Conservation (phyloP, 1,140 invertebrate species). For the Orussus abietinus region DNA sequence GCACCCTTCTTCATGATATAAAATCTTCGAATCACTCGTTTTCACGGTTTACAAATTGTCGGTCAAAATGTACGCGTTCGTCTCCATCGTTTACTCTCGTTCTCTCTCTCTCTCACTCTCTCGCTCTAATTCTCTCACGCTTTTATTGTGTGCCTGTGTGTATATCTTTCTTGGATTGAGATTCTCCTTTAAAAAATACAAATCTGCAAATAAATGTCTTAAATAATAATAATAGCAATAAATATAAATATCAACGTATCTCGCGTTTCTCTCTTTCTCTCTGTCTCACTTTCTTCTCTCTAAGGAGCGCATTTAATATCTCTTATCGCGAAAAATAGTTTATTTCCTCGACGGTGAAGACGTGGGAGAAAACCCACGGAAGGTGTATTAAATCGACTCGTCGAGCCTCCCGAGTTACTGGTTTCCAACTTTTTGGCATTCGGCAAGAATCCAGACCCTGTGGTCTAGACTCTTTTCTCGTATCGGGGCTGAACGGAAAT, state of each 20-base stretch:
- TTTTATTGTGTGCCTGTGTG: slow-evolving; percentile 46
- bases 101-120: slow-evolving; percentile 1
- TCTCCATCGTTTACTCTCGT: background rate
- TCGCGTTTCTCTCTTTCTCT: slow-evolving; percentile 23
- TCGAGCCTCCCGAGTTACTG: no score
- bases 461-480: slow-evolving; percentile 36
- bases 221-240: slow-evolving; percentile 46
- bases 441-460: slow-evolving; percentile 32
- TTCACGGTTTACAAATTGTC: background rate
- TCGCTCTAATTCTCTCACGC: slow-evolving; percentile 33
- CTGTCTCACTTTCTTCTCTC: slow-evolving; percentile 27
- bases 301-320: slow-evolving; percentile 26
- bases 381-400: no score
- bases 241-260: slow-evolving; percentile 43
- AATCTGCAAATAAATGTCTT: slow-evolving; percentile 41
- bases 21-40: slow-evolving; percentile 30
- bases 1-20: slow-evolving; percentile 49
- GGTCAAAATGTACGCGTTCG: background rate
- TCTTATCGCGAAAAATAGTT: slow-evolving; percentile 20
- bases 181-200: slow-evolving; percentile 39
- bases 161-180: slow-evolving; percentile 40
- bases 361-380: no score
- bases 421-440: slow-evolving; percentile 21
- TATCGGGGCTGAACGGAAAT: slow-evolving; percentile 27
- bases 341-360: no score